phyloP scores from a whole-genome alignment of 1,140 invertebrate genomes.

The Neelides sp. region DNA sequence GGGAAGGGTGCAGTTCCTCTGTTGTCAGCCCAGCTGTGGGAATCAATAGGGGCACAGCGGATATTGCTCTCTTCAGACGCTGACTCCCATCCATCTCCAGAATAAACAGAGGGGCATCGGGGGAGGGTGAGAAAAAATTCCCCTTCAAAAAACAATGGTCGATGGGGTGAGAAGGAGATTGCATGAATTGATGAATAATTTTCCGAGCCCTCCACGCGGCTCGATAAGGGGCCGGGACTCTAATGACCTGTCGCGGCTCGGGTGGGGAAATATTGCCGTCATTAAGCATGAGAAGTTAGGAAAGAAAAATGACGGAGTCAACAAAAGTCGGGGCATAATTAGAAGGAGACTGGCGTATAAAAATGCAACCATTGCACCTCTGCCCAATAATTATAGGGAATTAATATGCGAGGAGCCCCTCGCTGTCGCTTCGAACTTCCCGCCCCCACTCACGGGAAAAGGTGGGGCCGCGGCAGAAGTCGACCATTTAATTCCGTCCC shows the following conservation, averaged over 20 bases:
- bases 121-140: constrained; percentile 10
- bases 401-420: constrained; percentile 33
- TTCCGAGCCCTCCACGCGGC: no score
- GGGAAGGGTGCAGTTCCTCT: neutral
- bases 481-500: neutral
- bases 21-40: constrained; percentile 1
- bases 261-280: constrained; percentile 33
- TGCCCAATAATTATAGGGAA: constrained; percentile 34
- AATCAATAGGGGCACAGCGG: neutral
- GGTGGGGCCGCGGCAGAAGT: neutral
- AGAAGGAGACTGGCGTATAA: constrained; percentile 29
- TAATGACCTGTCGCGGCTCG: constrained; percentile 33
- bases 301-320: constrained; percentile 34
- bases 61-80: neutral
- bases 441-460: neutral
- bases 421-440: constrained; percentile 15
- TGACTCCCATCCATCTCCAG: constrained; percentile 33
- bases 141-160: constrained; percentile 9
- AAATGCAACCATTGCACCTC: constrained; percentile 34
- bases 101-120: constrained; percentile 30
- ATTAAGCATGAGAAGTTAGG: constrained; percentile 31
- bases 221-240: constrained; percentile 13
- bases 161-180: constrained; percentile 21
- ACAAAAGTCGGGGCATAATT: constrained; percentile 33
- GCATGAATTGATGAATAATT: constrained; percentile 30